A percentile compares a stretch with the other conserved stretches of the same genome.
These are phyloP conservation scores for Kobus ellipsiprymnus DNA, from an alignment of 2,113 vertebrate species.

Conservation along the genomic window DNA sequence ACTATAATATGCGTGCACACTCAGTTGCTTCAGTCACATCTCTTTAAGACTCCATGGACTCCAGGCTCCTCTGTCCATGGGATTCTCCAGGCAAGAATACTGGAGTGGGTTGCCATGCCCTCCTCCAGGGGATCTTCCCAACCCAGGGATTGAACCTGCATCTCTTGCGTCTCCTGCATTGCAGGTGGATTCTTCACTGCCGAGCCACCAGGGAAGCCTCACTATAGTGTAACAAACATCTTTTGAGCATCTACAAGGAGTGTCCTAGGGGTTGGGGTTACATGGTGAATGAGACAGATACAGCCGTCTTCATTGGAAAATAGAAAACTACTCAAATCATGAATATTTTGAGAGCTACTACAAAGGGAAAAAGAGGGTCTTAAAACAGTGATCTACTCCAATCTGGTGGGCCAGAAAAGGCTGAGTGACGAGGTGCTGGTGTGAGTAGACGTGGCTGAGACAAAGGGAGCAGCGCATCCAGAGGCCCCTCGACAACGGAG, in stretches of 20 bases:
- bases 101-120: background rate
- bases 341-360: background rate
- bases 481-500: fast-evolving
- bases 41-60: background rate
- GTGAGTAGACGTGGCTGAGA: fast-evolving
- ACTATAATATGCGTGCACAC: fast-evolving
- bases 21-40: background rate
- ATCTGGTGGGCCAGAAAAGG: background rate
- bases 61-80: background rate
- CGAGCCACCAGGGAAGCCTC: background rate
- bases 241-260: fast-evolving
- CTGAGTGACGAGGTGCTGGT: fast-evolving
- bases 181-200: background rate
- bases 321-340: background rate
- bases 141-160: background rate
- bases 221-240: fast-evolving
- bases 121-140: background rate
- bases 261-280: background rate
- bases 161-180: background rate
- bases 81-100: background rate
- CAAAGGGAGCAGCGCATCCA: background rate
- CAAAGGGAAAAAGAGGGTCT: background rate
- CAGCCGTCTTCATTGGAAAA: background rate
- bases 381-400: background rate
- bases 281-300: background rate